phyloP scores from a whole-genome alignment of 2,113 vertebrate species.

The Rattus rattus region DNA sequence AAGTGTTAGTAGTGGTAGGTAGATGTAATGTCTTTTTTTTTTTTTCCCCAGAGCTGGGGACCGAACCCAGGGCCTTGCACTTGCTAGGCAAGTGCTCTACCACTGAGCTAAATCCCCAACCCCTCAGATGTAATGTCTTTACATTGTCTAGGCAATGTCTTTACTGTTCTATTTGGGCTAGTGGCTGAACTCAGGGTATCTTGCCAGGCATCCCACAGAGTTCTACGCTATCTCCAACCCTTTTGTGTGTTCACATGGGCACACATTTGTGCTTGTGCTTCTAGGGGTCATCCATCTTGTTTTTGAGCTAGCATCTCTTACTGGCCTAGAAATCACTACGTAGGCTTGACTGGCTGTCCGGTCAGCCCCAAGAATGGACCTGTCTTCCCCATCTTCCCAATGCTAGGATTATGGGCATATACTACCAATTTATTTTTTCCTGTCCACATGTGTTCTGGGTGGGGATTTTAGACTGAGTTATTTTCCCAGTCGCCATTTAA shows the following conservation, averaged over 20 bases:
- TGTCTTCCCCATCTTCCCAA: background rate
- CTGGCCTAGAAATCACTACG: background rate
- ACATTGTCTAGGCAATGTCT: background rate
- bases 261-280: background rate
- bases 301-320: background rate
- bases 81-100: no score
- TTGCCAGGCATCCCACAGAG: background rate
- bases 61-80: no score
- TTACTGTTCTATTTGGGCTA: background rate
- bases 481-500: background rate
- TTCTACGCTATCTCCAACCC: background rate
- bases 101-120: no score
- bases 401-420: background rate
- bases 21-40: background rate
- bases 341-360: background rate
- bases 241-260: background rate
- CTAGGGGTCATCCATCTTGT: background rate
- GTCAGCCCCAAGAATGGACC: background rate
- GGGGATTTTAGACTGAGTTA: background rate
- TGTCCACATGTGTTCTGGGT: background rate
- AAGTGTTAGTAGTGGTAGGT: background rate
- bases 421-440: background rate
- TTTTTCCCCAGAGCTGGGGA: no score
- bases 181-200: background rate
- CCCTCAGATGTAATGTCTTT: no score